phyloP scores from a whole-genome alignment of 2,888 invertebrate species.

The Apeira syringaria region DNA sequence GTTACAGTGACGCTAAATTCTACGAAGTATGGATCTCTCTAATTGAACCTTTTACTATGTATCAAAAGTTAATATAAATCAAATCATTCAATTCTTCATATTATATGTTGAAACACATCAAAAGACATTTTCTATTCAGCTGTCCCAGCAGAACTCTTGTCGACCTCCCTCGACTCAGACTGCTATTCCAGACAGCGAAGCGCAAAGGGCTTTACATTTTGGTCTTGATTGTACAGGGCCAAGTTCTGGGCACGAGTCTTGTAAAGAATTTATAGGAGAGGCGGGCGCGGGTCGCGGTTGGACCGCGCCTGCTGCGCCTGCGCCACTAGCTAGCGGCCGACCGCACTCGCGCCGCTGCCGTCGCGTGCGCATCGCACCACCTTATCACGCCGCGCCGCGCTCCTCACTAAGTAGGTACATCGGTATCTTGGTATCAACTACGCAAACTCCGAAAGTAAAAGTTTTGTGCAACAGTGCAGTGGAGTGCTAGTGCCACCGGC shows the following conservation, averaged over 20 bases:
- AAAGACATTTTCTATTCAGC: conserved; percentile 10
- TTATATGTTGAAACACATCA: too few relatives aligned
- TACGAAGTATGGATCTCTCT: too few relatives aligned
- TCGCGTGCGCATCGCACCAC: conserved; percentile 20
- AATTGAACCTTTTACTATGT: too few relatives aligned
- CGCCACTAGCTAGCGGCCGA: conserved; percentile 25
- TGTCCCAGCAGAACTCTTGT: not conserved
- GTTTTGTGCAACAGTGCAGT: conserved; percentile 56
- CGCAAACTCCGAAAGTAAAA: conserved; percentile 49
- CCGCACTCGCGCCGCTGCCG: conserved; percentile 26
- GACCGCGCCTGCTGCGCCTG: conserved; percentile 39
- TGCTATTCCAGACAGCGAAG: not conserved
- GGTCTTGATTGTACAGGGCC: conserved; percentile 71
- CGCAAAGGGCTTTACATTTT: conserved; percentile 49
- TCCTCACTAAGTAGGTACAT: conserved; percentile 28
- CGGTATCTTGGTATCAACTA: conserved; percentile 3
- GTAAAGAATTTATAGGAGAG: conserved; percentile 79
- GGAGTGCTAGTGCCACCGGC: conserved; percentile 47
- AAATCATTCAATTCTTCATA: too few relatives aligned
- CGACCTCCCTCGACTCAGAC: too few relatives aligned
- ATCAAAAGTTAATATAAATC: too few relatives aligned
- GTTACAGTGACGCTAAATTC: too few relatives aligned
- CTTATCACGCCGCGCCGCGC: conserved; percentile 28
- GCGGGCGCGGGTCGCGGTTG: conserved; percentile 58
- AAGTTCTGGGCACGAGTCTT: conserved; percentile 72